Evolutionary conservation across 2,888 invertebrate genomes (phyloP), one percentile per base, ranked within the genome.

Genomic region (Pantelozetes paolii): DNA sequence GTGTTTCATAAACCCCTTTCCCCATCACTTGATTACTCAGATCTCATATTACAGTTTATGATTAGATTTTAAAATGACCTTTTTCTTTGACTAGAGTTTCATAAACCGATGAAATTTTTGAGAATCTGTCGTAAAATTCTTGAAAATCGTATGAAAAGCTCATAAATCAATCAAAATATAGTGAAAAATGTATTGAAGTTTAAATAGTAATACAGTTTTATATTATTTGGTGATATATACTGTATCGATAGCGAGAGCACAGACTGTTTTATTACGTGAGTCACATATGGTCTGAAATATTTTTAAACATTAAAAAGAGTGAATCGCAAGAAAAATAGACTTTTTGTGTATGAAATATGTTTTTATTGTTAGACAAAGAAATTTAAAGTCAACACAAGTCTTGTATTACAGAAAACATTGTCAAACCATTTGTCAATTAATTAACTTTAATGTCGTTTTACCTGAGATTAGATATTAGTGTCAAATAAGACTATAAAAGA

Each of bases 81-180:
- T 50, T 50, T 50, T 45, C 45, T 13, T 40, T 40, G 40, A 36
- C 36, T 36, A 5, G 36, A 36, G 9, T 36, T 36, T 36, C 36
- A 36, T 36, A 36, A 36, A 36, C 5, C 9, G 9, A 36, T 36
- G 5, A 59, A 59, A 59, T n/a, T 20, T 20, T 5, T 28, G 8
- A 8, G 36, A 64, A 64, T 2, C 20, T 64, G 36, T 64, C 64
- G n/a, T n/a, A 36, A 64, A 64, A 32, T 62, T 62, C 32, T 8
- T 9, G n/a, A 30, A 62, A 32, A 64, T 36, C 40, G 3, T 36
- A 40, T 13, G 40, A 32, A 20, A 36, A 8, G 40, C 40, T 64
- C 32, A 64, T 64, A 36, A 64, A 64, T 64, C 64, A 64, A 64
- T 64, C 64, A 64, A 64, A 64, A 30, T 13, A 30, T 28, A 8